Conservation (phyloP, 1,140 invertebrate species). For the Batillaria attramentaria region DNA sequence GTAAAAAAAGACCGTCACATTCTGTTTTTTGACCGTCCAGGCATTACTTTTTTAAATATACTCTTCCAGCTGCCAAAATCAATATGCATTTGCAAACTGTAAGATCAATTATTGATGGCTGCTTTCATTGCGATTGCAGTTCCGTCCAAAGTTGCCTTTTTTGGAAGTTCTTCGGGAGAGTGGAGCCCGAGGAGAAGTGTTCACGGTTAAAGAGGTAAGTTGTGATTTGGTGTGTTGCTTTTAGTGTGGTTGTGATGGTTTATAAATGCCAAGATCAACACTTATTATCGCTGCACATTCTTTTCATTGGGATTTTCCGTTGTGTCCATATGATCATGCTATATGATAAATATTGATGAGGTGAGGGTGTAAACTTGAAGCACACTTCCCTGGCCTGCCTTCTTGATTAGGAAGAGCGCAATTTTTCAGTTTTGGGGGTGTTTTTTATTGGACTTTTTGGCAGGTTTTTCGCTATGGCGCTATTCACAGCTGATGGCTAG, state of each 20-base stretch:
- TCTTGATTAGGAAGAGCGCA: too few relatives aligned
- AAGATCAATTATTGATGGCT: background rate
- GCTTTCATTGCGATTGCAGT: conserved; percentile 45
- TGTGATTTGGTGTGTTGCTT: background rate
- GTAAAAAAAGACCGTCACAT: background rate
- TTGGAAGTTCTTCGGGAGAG: conserved; percentile 43
- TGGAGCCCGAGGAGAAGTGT: conserved; percentile 48
- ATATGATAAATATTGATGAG: background rate
- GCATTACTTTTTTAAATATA: background rate
- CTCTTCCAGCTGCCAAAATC: background rate
- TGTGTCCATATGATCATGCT: background rate
- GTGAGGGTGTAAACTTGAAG: background rate
- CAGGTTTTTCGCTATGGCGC: too few relatives aligned
- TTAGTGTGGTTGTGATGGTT: background rate
- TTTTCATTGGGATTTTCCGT: background rate
- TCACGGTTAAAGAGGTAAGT: conserved; percentile 56
- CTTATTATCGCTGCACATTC: background rate
- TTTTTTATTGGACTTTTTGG: too few relatives aligned
- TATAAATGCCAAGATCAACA: background rate
- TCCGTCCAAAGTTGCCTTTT: conserved; percentile 44
- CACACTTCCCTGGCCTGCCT: too few relatives aligned
- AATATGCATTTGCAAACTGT: background rate
- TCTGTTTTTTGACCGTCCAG: background rate
- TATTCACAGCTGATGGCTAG: too few relatives aligned
- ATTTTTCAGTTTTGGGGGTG: too few relatives aligned